phyloP scores from a whole-genome alignment of 2,888 invertebrate species.

The Athalia circularis region DNA sequence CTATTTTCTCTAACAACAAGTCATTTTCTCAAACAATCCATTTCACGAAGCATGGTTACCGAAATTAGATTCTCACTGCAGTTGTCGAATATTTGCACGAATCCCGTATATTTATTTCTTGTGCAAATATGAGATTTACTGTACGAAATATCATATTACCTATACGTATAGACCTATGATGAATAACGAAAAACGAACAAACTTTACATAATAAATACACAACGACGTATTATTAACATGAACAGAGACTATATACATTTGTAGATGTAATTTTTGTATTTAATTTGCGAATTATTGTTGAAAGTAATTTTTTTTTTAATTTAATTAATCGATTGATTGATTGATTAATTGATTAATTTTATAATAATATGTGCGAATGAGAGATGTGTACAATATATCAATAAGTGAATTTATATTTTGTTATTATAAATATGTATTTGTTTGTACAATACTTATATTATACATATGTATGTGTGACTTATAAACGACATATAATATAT shows the following conservation, averaged over 20 bases:
- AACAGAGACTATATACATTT: slow-evolving; percentile 43
- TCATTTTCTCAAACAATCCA: not conserved
- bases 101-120: not conserved
- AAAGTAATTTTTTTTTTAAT: slow-evolving; percentile 26
- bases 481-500: slow-evolving; percentile 23
- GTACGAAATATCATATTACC: not conserved
- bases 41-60: slow-evolving; percentile 4
- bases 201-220: not conserved
- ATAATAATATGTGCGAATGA: slow-evolving; percentile 69
- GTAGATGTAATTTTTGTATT: slow-evolving; percentile 56
- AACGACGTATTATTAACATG: slow-evolving; percentile 38
- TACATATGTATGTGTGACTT: slow-evolving; percentile 51
- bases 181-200: not conserved
- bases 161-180: not conserved
- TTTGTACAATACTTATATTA: slow-evolving; percentile 66
- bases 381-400: slow-evolving; percentile 64
- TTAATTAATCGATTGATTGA: slow-evolving; percentile 39
- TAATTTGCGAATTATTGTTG: slow-evolving; percentile 47
- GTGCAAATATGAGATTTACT: slow-evolving; percentile 28
- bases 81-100: too few relatives aligned
- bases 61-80: slow-evolving; percentile 9
- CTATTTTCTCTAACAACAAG: not conserved
- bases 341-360: slow-evolving; percentile 58
- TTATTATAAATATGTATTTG: slow-evolving; percentile 69
- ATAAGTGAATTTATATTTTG: slow-evolving; percentile 68